phyloP scores from a whole-genome alignment of 2,113 vertebrate species.

The Erythrocercus mccallii region DNA sequence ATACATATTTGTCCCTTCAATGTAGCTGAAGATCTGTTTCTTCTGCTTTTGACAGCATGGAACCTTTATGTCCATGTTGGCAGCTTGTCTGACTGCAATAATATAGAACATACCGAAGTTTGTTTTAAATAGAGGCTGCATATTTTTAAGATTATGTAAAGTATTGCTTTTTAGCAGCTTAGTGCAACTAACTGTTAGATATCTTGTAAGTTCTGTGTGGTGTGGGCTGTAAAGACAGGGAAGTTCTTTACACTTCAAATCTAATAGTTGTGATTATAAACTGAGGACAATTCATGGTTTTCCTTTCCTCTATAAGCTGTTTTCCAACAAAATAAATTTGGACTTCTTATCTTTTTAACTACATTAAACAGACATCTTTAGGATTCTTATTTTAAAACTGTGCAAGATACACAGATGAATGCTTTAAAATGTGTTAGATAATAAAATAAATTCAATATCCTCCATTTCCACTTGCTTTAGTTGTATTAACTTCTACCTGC shows the following conservation, averaged over 20 bases:
- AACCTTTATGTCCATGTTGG: conserved; percentile 51
- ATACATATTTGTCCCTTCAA: conserved; percentile 46
- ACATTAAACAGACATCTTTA: not conserved
- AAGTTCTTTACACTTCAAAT: not conserved
- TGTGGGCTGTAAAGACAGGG: not conserved
- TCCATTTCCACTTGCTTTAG: not conserved
- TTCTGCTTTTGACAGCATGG: conserved; percentile 47
- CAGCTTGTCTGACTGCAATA: conserved; percentile 47
- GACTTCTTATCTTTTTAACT: not conserved
- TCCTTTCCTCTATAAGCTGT: not conserved
- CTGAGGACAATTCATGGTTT: not conserved
- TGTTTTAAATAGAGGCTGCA: not conserved
- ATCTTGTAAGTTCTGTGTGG: not conserved
- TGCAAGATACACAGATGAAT: not conserved
- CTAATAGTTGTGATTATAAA: not conserved
- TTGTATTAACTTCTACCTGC: not conserved
- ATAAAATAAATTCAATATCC: not conserved
- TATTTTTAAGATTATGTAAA: conserved; percentile 13
- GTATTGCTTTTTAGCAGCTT: not conserved
- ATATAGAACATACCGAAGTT: conserved; percentile 5
- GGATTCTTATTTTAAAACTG: not conserved
- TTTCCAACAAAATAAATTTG: not conserved
- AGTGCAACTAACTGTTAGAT: not conserved
- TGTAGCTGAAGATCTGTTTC: conserved; percentile 54
- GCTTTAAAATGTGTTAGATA: not conserved